These are phyloP conservation scores for Crotalus horridus DNA, from an alignment of 2,113 vertebrate genomes.

Conservation along the genomic window DNA sequence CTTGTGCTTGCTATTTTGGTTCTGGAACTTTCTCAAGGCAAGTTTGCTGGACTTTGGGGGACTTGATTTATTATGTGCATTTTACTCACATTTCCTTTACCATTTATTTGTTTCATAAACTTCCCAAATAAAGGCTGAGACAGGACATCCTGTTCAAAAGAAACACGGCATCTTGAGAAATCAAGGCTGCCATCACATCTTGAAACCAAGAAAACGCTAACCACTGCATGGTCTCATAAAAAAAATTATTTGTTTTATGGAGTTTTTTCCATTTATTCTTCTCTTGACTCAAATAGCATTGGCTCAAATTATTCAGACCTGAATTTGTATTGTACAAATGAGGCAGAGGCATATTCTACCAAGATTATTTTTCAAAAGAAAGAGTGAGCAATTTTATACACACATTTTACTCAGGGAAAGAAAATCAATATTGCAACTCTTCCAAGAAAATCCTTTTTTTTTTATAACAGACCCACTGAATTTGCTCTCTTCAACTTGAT, in stretches of 20 bases:
- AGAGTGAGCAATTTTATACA: background rate
- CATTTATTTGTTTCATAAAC: background rate
- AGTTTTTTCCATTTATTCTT: background rate
- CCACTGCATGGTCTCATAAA: background rate
- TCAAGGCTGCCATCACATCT: background rate
- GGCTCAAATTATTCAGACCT: background rate
- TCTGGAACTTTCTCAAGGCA: background rate
- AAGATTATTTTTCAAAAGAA: background rate
- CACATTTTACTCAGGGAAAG: background rate
- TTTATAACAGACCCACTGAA: background rate
- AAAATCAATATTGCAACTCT: background rate
- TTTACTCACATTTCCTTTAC: background rate
- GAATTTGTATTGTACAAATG: background rate
- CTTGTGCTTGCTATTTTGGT: background rate
- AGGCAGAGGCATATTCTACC: background rate
- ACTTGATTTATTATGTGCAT: background rate
- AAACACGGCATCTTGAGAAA: background rate
- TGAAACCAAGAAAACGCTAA: background rate
- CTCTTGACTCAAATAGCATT: background rate
- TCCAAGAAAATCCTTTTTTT: background rate
- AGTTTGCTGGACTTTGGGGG: background rate
- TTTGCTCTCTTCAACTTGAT: background rate
- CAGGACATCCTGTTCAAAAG: background rate
- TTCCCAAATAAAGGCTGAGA: background rate
- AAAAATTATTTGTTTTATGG: background rate